Base-by-base conservation (phyloP, 2,113 vertebrate species). In the Serinus canaria region DNA sequence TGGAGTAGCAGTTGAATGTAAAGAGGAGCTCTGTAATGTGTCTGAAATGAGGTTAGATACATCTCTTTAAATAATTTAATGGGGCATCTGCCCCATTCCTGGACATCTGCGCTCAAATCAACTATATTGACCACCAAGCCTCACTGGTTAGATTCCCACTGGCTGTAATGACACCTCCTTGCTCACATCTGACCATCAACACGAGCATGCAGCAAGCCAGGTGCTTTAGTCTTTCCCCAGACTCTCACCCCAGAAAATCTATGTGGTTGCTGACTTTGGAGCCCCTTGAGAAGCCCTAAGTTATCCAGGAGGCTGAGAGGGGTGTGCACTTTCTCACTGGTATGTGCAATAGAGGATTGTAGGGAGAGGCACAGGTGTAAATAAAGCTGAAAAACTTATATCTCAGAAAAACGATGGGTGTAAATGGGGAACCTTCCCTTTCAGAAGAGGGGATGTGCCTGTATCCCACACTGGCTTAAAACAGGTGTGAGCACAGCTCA, bases 291-390 rank as follows among this genome's bases (percentile, higher is more conserved):
- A 75, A 70, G 18, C 6, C 16, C 24, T 33, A 5, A n/a, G 4
- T 7, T 55, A 37, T 11, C 31, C 56, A 31, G n/a, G 18, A 81
- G 12, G 27, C 4, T 5, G 4, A 56, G 1, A 39, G 5, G 4
- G 10, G 2, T 7, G 18, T 0, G 0, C 13, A 27, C 12, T 62
- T 63, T 47, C n/a, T 33, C 27, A 22, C 14, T 20, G 31, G 1
- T 49, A 12, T 41, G 35, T 35, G 21, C 6, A 14, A 66, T 11
- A 44, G 9, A 62, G 15, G 17, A 14, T 7, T 59, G 6, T 4
- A 69, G 24, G 21, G 11, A 68, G 30, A 55, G 15, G 15, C 22
- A 27, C 9, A 37, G 20, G 17, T 25, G 47, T 10, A 59, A 64
- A 77, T 35, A 60, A 83, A 89, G 11, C 33, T 47, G 4, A 41